Percentiles rank a stretch among this genome's conserved stretches.
phyloP scores from a whole-genome alignment of 2,113 vertebrate genomes.

The Hystrix brachyura region DNA sequence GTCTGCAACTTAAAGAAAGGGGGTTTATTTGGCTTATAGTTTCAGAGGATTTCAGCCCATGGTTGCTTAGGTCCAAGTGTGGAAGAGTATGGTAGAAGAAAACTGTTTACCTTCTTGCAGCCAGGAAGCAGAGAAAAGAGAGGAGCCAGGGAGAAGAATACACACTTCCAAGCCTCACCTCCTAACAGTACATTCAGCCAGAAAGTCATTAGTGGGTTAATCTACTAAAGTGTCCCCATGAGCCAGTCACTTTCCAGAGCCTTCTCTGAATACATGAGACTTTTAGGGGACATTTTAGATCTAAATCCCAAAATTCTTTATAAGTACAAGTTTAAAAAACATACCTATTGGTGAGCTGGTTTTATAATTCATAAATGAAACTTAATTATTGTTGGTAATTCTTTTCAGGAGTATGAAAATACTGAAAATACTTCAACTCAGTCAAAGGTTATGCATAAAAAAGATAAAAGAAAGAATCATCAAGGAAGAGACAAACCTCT shows the following conservation, averaged over 20 bases:
- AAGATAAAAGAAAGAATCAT: slow-evolving; percentile 95
- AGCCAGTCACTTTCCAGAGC: not conserved
- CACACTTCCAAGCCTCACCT: not conserved
- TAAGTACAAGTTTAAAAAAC: slow-evolving; percentile 1
- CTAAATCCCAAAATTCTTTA: not conserved
- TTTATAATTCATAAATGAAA: slow-evolving; percentile 63
- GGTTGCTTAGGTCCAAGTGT: not conserved
- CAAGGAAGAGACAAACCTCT: slow-evolving; percentile 95
- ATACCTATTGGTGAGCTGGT: slow-evolving; percentile 39
- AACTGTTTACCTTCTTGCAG: not conserved
- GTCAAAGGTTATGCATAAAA: slow-evolving; percentile 92
- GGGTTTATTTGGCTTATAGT: not conserved
- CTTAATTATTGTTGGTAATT: slow-evolving; percentile 75
- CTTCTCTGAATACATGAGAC: not conserved
- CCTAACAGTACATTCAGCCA: not conserved
- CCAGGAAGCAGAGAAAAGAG: not conserved
- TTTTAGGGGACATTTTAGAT: not conserved
- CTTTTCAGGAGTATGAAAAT: slow-evolving; percentile 88
- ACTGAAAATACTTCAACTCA: slow-evolving; percentile 90
- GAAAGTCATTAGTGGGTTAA: not conserved
- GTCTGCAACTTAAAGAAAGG: not conserved
- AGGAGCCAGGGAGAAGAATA: not conserved
- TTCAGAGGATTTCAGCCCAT: not conserved
- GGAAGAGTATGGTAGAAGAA: not conserved
- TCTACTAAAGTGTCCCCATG: not conserved